These are phyloP conservation scores for Montipora foliosa DNA, from an alignment of 64 coral and sea anemone genomes.

Conservation along the genomic window DNA sequence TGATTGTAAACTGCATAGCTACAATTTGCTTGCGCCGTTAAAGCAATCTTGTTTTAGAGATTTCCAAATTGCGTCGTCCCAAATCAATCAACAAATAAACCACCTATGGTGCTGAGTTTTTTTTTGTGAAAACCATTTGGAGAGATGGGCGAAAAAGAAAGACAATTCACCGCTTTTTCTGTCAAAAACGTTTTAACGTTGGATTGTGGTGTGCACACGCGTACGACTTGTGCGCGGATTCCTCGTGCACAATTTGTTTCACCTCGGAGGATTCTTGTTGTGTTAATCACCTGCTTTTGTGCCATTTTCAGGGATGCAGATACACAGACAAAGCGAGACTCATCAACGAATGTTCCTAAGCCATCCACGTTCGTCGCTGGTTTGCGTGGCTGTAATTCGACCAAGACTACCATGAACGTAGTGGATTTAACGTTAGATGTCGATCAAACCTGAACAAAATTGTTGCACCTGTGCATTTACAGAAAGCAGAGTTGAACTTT, in stretches of 20 bases:
- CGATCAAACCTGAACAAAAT: slow-evolving; percentile 82
- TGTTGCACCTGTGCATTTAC: too few relatives aligned
- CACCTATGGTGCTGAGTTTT: background rate
- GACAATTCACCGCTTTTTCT: too few relatives aligned
- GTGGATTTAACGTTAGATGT: slow-evolving; percentile 96
- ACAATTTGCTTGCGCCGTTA: too few relatives aligned
- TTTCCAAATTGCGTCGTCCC: too few relatives aligned
- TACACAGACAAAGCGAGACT: slow-evolving; percentile 95
- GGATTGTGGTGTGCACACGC: too few relatives aligned
- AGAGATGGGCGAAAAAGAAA: background rate
- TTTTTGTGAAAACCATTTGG: background rate
- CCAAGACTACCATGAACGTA: slow-evolving; percentile 97
- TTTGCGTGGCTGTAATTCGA: slow-evolving; percentile 96
- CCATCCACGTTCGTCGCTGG: slow-evolving; percentile 88
- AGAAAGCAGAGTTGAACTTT: too few relatives aligned
- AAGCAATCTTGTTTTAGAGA: too few relatives aligned
- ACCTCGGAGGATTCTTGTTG: too few relatives aligned
- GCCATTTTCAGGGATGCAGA: slow-evolving; percentile 70
- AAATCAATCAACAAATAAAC: background rate
- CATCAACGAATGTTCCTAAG: slow-evolving; percentile 94
- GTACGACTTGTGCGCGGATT: too few relatives aligned
- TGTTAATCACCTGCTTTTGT: background rate
- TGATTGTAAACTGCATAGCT: too few relatives aligned
- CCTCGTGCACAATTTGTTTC: background rate
- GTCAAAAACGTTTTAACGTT: too few relatives aligned